Conservation (phyloP, 2,888 invertebrate genomes). For the Apantesis nais region DNA sequence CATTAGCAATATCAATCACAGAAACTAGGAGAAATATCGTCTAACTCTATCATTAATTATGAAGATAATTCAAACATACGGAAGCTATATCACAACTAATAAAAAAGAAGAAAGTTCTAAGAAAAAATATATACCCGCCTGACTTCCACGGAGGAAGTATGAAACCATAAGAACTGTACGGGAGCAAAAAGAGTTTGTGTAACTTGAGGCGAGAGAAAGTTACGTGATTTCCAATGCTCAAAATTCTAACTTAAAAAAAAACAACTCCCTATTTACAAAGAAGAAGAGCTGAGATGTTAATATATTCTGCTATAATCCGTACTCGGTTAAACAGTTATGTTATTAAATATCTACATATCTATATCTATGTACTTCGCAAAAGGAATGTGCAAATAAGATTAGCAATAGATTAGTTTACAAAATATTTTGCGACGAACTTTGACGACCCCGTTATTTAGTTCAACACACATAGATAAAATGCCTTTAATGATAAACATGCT, state of each 20-base stretch:
- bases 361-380: neutral
- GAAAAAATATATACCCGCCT: neutral
- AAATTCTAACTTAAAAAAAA: neutral
- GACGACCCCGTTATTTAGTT: neutral
- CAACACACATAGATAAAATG: neutral
- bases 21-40: no score
- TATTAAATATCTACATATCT: neutral
- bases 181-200: neutral
- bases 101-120: neutral
- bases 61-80: neutral
- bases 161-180: neutral
- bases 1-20: no score
- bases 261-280: no score
- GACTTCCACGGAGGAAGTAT: neutral
- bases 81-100: neutral
- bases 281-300: neutral
- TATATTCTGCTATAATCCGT: neutral
- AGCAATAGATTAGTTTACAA: neutral
- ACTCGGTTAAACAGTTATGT: neutral
- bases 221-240: neutral
- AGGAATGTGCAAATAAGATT: neutral
- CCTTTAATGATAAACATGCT: neutral
- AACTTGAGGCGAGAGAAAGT: neutral
- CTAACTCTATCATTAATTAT: no score
- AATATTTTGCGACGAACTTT: neutral